Conservation (phyloP, 2,888 invertebrate species). For the Aporophyla nigra region DNA sequence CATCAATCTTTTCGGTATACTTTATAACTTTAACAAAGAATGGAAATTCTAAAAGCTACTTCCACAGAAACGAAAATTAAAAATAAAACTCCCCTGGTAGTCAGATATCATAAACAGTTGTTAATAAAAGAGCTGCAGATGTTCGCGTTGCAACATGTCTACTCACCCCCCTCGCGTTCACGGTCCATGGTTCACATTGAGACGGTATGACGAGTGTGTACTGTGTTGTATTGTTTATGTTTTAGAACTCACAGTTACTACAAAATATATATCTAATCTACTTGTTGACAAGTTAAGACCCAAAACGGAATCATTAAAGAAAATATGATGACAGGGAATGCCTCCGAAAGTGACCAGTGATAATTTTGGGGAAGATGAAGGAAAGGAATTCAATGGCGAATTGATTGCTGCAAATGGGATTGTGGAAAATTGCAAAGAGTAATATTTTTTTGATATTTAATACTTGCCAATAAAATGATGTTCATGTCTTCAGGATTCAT, state of each 20-base stretch:
- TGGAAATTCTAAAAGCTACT: conserved; percentile 1
- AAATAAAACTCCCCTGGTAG: conserved; percentile 55
- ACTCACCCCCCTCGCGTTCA: conserved; percentile 59
- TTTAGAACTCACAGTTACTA: not conserved
- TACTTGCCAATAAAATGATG: too few relatives aligned
- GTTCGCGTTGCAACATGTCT: conserved; percentile 62
- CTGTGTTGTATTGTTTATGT: conserved; percentile 33
- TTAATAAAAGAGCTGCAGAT: conserved; percentile 73
- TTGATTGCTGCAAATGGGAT: not conserved
- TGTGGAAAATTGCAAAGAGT: not conserved
- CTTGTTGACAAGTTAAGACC: not conserved
- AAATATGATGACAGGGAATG: not conserved
- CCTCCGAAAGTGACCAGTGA: too few relatives aligned
- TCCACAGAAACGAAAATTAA: conserved; percentile 48
- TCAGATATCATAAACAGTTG: conserved; percentile 63
- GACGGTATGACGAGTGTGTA: conserved; percentile 33
- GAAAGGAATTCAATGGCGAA: not conserved
- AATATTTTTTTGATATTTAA: too few relatives aligned
- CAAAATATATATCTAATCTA: not conserved
- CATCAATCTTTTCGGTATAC: not conserved
- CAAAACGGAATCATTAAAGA: not conserved
- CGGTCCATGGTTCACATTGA: conserved; percentile 58
- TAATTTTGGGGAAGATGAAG: not conserved
- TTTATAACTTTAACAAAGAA: not conserved
- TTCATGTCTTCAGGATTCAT: not conserved